Evolutionary conservation across 1,140 invertebrate genomes (phyloP).

Genomic region (Zaprionus nigranus): DNA sequence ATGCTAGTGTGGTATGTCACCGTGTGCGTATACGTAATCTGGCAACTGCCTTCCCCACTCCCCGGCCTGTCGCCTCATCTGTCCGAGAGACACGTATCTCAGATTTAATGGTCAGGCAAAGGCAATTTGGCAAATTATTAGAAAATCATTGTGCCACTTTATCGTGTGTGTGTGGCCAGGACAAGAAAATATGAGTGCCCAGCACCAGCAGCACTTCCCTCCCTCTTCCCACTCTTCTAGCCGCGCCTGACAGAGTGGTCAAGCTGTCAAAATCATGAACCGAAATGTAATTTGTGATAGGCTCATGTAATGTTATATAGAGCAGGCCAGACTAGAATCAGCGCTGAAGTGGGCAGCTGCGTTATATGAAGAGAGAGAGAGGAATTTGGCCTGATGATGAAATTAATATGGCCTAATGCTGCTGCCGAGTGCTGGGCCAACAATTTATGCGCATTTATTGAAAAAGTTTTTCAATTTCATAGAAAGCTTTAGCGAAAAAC

Average conservation of each 20-base stretch:
- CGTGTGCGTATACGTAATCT: slow-evolving; percentile 60
- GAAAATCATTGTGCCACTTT: slow-evolving; percentile 83
- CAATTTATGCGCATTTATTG: slow-evolving; percentile 74
- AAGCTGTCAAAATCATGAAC: slow-evolving; percentile 49
- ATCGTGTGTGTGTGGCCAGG: slow-evolving; percentile 31
- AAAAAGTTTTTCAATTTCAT: slow-evolving; percentile 79
- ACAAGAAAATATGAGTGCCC: slow-evolving; percentile 64
- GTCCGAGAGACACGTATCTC: slow-evolving; percentile 68
- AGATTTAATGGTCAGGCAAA: slow-evolving; percentile 81
- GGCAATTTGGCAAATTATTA: slow-evolving; percentile 84
- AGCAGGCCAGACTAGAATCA: background rate
- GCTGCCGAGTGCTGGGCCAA: slow-evolving; percentile 16
- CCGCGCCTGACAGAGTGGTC: slow-evolving; percentile 10
- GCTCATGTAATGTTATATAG: slow-evolving; percentile 2
- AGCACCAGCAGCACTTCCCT: background rate
- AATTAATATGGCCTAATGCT: slow-evolving; percentile 35
- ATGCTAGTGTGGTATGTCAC: slow-evolving; percentile 24
- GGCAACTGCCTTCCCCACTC: slow-evolving; percentile 48
- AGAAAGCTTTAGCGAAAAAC: slow-evolving; percentile 61
- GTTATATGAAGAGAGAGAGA: background rate
- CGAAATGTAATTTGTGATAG: slow-evolving; percentile 57
- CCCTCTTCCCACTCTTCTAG: background rate
- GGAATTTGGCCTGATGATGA: slow-evolving; percentile 9
- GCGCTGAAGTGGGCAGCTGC: background rate
- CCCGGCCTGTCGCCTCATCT: slow-evolving; percentile 3